Conservation (phyloP, 2,888 invertebrate species). For the Hypolimnas misippus region DNA sequence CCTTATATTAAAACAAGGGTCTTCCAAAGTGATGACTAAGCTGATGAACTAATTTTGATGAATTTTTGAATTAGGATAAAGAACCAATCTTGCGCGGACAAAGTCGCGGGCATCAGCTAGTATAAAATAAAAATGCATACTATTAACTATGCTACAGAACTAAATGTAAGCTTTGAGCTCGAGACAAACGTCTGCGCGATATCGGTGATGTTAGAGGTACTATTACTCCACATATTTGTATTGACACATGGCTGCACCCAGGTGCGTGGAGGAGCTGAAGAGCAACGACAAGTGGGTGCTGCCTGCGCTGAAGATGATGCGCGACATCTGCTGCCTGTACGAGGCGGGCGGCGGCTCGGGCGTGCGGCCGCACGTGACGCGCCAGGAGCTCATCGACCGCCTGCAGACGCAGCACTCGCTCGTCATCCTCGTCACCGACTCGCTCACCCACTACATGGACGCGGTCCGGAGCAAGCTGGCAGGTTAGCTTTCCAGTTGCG, state of each 20-base stretch:
- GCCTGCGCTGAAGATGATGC: constrained; percentile 97
- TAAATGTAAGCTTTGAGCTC: too few species aligned
- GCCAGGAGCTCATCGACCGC: constrained; percentile 92
- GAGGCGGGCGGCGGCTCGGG: constrained; percentile 88
- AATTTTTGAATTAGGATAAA: too few species aligned
- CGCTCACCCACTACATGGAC: constrained; percentile 95
- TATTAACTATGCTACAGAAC: too few species aligned
- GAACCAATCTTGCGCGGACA: too few species aligned
- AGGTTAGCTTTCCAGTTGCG: constrained; percentile 58
- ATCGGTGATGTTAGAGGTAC: too few species aligned
- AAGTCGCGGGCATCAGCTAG: too few species aligned
- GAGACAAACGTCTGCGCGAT: too few species aligned
- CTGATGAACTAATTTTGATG: too few species aligned
- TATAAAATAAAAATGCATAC: too few species aligned
- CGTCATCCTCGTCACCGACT: constrained; percentile 96
- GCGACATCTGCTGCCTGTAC: constrained; percentile 97
- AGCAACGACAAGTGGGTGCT: constrained; percentile 95
- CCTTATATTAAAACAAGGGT: too few species aligned
- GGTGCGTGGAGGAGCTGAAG: constrained; percentile 96
- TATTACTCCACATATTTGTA: background rate
- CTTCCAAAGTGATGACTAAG: too few species aligned
- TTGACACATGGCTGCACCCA: constrained; percentile 38
- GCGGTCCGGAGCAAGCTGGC: constrained; percentile 86
- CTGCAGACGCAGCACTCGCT: constrained; percentile 96
- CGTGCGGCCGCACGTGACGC: constrained; percentile 76